A percentile compares a stretch with the other conserved stretches of the same genome.
phyloP scores from a whole-genome alignment of 2,888 invertebrate genomes.

The Dynastes tityus region DNA sequence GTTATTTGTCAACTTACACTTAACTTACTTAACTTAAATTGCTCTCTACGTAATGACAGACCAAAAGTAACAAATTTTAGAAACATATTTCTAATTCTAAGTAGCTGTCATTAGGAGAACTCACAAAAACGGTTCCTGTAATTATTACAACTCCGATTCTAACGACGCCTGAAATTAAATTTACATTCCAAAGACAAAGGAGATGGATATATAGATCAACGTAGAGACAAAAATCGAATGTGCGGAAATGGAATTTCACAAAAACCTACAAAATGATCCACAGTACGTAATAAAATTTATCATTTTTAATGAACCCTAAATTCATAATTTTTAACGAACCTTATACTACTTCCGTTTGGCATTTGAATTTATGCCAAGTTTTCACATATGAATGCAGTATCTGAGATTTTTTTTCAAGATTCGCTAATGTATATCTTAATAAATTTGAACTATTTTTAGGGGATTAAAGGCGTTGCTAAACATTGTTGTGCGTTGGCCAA shows the following conservation, averaged over 20 bases:
- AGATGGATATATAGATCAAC: background rate
- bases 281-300: constrained; percentile 25
- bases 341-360: constrained; percentile 18
- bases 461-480: background rate
- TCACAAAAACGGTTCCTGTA: background rate
- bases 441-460: background rate
- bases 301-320: constrained; percentile 35
- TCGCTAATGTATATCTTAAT: background rate
- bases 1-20: no score
- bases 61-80: background rate
- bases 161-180: constrained; percentile 8
- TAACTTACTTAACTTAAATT: no score
- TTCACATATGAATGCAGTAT: constrained; percentile 18
- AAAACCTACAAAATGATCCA: background rate
- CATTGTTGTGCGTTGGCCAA: constrained; percentile 4
- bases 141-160: background rate
- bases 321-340: constrained; percentile 30
- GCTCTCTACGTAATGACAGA: no score
- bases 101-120: background rate
- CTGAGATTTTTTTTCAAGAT: background rate
- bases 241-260: background rate
- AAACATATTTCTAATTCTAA: background rate
- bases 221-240: constrained; percentile 8
- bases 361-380: constrained; percentile 17
- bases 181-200: background rate